Evolutionary conservation across 2,888 invertebrate genomes (phyloP).

Genomic region (Rhagophthalmus giganteus): DNA sequence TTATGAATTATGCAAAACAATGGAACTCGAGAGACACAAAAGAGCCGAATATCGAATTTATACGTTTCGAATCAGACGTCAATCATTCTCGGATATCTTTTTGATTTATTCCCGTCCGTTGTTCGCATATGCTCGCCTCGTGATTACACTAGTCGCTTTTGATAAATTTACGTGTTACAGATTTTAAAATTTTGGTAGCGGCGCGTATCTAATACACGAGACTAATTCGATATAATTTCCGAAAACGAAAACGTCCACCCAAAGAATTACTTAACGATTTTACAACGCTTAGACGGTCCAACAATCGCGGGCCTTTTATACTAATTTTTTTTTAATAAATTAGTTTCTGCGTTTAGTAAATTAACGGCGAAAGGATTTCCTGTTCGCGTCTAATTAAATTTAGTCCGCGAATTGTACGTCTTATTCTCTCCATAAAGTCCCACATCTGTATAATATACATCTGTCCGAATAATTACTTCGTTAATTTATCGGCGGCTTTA

Average conservation of each 20-base stretch:
- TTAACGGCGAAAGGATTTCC: not conserved
- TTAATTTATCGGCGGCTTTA: not conserved
- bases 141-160: conserved; percentile 29
- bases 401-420: not conserved
- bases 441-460: not conserved
- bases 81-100: conserved; percentile 39
- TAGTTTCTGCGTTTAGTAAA: not conserved
- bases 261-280: not conserved
- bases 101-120: conserved; percentile 37
- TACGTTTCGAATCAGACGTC: conserved; percentile 40
- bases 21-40: conserved; percentile 37
- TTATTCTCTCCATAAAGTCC: not conserved
- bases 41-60: conserved; percentile 37
- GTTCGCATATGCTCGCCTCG: conserved; percentile 21
- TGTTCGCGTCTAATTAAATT: not conserved
- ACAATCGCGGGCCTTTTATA: not conserved
- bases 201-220: not conserved
- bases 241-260: no score
- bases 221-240: no score
- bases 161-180: conserved; percentile 29
- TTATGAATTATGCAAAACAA: conserved; percentile 36
- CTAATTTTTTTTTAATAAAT: not conserved
- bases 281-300: not conserved
- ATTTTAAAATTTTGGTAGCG: not conserved
- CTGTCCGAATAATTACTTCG: not conserved